A percentile compares a stretch with the other conserved stretches of the same genome.
phyloP scores from a whole-genome alignment of 2,113 vertebrate genomes.

The Indicator maculatus region DNA sequence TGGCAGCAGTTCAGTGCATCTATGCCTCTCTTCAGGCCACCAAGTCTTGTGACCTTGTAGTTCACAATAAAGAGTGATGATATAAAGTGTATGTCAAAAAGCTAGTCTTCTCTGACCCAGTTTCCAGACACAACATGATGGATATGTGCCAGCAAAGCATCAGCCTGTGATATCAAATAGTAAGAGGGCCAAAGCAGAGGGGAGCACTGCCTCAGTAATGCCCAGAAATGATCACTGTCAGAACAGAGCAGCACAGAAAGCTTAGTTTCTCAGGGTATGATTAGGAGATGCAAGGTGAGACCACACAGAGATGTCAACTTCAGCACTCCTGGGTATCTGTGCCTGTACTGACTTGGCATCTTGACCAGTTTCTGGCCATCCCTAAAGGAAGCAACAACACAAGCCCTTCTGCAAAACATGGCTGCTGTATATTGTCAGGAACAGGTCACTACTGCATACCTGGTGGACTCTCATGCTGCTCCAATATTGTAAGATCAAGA shows the following conservation, averaged over 20 bases:
- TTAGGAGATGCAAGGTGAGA: neutral
- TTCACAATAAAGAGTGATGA: conserved; percentile 41
- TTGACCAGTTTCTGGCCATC: neutral
- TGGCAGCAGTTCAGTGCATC: conserved; percentile 57
- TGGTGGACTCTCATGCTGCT: neutral
- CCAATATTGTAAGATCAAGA: neutral
- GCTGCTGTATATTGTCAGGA: neutral
- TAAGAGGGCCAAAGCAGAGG: neutral
- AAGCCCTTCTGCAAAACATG: neutral
- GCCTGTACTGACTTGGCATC: neutral
- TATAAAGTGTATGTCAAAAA: conserved; percentile 57
- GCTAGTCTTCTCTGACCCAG: conserved; percentile 46
- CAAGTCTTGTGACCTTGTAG: conserved; percentile 55
- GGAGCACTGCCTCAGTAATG: neutral
- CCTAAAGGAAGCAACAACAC: neutral
- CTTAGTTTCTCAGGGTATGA: neutral
- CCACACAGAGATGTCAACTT: rapidly evolving
- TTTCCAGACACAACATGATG: conserved; percentile 36
- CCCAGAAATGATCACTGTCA: rapidly evolving
- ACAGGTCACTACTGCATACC: rapidly evolving
- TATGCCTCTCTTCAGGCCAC: conserved; percentile 61
- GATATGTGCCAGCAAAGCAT: neutral
- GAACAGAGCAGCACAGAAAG: rapidly evolving
- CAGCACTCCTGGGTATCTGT: neutral
- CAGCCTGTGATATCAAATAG: neutral